Percentiles rank a stretch among this genome's conserved stretches.
Evolutionary conservation across 2,113 vertebrate genomes (phyloP).

Genomic region (Leptodactylus fuscus): DNA sequence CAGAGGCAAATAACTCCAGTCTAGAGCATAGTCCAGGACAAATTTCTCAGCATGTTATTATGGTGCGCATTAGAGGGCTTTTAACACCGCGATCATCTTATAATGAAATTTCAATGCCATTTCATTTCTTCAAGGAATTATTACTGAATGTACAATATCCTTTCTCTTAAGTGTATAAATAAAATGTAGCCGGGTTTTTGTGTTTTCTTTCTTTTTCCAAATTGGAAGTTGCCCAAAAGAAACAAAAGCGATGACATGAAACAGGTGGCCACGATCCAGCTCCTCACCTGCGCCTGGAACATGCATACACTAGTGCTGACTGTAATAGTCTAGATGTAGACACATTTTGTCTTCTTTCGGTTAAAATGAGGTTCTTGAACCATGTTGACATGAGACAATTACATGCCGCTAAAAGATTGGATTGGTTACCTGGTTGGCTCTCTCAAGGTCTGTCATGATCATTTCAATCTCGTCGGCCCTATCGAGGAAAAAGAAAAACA

Average conservation of each 20-base stretch:
- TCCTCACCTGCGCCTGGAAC: background rate
- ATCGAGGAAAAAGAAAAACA: conserved; percentile 52
- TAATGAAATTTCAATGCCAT: conserved; percentile 33
- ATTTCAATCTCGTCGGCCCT: conserved; percentile 98
- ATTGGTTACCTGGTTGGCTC: conserved; percentile 94
- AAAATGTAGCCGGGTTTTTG: background rate
- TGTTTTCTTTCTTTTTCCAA: background rate
- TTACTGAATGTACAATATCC: background rate
- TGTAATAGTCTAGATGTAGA: background rate
- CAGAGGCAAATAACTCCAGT: conserved; percentile 55
- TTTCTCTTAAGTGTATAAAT: background rate
- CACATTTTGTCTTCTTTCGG: background rate
- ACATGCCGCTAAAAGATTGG: conserved; percentile 15
- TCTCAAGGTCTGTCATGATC: conserved; percentile 98
- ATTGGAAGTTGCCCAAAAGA: background rate
- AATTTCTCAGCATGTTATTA: conserved; percentile 49
- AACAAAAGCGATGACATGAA: background rate
- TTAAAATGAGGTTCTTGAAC: background rate
- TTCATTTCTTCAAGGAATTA: background rate
- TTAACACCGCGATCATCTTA: conserved; percentile 39
- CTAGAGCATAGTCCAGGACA: conserved; percentile 38
- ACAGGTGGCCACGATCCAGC: background rate
- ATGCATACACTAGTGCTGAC: background rate
- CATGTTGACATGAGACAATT: background rate
- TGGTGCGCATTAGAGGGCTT: conserved; percentile 29